Base-by-base conservation (phyloP, 2,113 vertebrate species). In the Capra hircus region DNA sequence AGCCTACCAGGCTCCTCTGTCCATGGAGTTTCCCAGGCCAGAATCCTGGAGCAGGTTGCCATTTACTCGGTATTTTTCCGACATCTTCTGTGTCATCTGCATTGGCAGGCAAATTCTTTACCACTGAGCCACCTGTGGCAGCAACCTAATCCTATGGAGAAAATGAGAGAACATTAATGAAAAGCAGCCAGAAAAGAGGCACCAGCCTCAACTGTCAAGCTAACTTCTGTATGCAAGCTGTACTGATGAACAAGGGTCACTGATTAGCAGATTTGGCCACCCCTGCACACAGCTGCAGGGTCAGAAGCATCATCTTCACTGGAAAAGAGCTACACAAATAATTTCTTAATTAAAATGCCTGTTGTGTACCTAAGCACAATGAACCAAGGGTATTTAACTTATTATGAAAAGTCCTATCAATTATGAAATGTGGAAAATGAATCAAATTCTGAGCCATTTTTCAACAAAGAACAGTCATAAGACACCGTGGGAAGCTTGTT, bases 331-430 rank as follows among this genome's bases (percentile, higher is more conserved):
- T 89, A 74, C 7, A 40, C 14, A 64, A 95, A 84, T 74, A 53
- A 86, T 85, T 89, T 53, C 71, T 93, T 95, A 88, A 94, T 91
- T 84, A 84, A 85, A 96, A 97, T 53, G 89, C 23, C 28, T n/a
- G 48, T 52, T 59, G 11, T 43, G n/a, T 94, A 52, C 40, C 85
- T 85, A 95, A 90, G 90, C 74, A 91, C 88, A 93, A 94, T 50
- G 25, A 87, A 87, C 62, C 33, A 23, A 23, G 60, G 30, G 23
- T 87, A 64, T 94, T 97, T 94, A 91, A 91, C 67, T 55, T 77
- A 53, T 95, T 94, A 87, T 95, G 83, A 95, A 95, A 89, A 89
- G 50, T 97, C n/a, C 48, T 91, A 60, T 88, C 30, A 55, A 80
- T 45, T 89, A 36, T 10, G 43, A 94, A 91, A 88, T 88, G 36